These are phyloP conservation scores for Luperina nickerlii DNA, from an alignment of 2,888 invertebrate species.

Conservation along the genomic window DNA sequence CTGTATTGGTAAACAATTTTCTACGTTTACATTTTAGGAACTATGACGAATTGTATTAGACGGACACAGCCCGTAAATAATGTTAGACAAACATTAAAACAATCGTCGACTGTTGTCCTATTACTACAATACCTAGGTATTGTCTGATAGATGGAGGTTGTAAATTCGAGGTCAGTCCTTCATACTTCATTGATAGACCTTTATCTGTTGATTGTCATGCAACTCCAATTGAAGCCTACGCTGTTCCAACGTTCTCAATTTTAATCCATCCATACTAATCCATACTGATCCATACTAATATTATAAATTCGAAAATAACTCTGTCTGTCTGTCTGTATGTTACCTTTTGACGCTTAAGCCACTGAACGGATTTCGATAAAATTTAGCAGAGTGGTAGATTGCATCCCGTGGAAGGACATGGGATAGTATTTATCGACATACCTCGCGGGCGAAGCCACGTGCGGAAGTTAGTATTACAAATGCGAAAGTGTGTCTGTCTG, in stretches of 20 bases:
- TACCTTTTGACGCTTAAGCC: no score
- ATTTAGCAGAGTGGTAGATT: no score
- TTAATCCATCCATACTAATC: background rate
- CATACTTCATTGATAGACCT: conserved; percentile 71
- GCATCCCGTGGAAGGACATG: no score
- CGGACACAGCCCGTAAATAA: conserved; percentile 30
- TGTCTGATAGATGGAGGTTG: conserved; percentile 65
- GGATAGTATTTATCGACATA: no score
- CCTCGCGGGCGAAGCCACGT: no score
- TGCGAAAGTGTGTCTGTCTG: no score
- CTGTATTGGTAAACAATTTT: background rate
- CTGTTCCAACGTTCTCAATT: background rate
- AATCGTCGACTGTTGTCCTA: conserved; percentile 43
- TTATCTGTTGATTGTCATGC: conserved; percentile 70
- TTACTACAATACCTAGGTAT: conserved; percentile 48
- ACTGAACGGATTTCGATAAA: no score
- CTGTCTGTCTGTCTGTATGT: no score
- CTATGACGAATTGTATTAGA: conserved; percentile 12
- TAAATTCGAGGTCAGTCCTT: conserved; percentile 70
- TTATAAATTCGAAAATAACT: no score
- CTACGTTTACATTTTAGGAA: conserved; percentile 6
- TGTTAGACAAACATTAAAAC: conserved; percentile 31
- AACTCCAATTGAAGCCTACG: conserved; percentile 61
- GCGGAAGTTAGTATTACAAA: no score
- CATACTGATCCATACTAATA: no score